These are phyloP conservation scores for Drosophila engyochracea DNA, from an alignment of 2,888 invertebrate species.

Conservation along the genomic window DNA sequence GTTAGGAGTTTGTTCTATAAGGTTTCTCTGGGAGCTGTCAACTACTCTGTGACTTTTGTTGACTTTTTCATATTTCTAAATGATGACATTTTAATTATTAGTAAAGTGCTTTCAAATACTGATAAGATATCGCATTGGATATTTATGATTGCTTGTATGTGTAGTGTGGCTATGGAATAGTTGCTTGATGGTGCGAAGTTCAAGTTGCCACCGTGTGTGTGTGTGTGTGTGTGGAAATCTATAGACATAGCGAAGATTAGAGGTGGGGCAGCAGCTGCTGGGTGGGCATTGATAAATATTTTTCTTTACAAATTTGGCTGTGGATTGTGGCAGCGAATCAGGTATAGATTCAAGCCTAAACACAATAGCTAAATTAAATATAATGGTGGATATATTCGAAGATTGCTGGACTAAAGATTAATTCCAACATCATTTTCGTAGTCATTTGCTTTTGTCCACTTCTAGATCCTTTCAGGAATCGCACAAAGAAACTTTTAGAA, in stretches of 20 bases:
- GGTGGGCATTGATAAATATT: constrained; percentile 66
- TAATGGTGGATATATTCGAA: too few species aligned
- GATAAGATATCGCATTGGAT: constrained; percentile 80
- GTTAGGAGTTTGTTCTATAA: not conserved
- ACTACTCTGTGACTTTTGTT: constrained; percentile 58
- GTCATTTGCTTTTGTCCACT: not conserved
- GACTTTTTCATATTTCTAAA: constrained; percentile 81
- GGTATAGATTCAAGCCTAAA: not conserved
- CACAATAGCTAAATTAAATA: too few species aligned
- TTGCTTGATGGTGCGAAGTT: constrained; percentile 63
- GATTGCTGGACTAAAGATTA: not conserved
- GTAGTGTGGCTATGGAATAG: constrained; percentile 3
- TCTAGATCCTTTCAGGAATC: not conserved
- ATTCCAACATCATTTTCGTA: not conserved
- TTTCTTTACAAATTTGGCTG: constrained; percentile 25
- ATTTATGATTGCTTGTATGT: constrained; percentile 58
- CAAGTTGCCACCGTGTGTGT: constrained; percentile 52
- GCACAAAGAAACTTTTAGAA: not conserved
- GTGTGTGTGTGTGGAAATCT: not conserved
- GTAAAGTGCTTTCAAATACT: constrained; percentile 79
- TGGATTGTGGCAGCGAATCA: constrained; percentile 3
- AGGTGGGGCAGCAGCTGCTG: constrained; percentile 25
- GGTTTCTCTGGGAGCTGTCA: constrained; percentile 35
- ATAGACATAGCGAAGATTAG: constrained; percentile 4
- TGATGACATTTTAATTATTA: constrained; percentile 84